These are phyloP conservation scores for Vulpes ferrilata DNA, from an alignment of 2,113 vertebrate species.

Conservation along the genomic window DNA sequence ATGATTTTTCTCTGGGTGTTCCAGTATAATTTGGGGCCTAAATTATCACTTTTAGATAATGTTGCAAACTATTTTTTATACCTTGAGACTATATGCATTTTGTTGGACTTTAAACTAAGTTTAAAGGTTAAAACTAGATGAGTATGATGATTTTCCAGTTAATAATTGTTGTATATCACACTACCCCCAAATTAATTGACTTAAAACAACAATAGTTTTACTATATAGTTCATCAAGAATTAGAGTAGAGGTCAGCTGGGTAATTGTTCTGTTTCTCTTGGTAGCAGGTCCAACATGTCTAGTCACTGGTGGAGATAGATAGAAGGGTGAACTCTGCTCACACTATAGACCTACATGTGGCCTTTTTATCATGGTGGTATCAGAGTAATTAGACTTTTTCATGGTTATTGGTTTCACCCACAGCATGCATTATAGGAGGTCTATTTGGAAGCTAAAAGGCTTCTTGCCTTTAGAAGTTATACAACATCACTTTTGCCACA, in stretches of 20 bases:
- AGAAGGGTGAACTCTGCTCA: not conserved
- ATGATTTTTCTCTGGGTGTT: not conserved
- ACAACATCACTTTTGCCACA: not conserved
- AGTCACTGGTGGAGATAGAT: not conserved
- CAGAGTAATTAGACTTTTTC: not conserved
- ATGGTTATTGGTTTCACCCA: not conserved
- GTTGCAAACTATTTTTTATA: not conserved
- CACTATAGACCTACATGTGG: not conserved
- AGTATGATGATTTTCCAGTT: not conserved
- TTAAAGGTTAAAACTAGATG: not conserved
- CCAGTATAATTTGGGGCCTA: not conserved
- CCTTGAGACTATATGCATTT: not conserved
- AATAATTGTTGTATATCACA: not conserved
- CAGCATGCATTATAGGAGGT: not conserved
- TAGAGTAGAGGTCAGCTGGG: not conserved
- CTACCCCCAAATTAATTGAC: not conserved
- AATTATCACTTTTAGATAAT: not conserved
- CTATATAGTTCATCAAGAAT: not conserved
- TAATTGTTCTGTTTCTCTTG: not conserved
- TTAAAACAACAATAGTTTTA: not conserved
- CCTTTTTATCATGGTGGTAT: not conserved
- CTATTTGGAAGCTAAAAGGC: not conserved
- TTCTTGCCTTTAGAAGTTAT: not conserved
- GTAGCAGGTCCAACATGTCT: no score
- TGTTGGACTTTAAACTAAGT: not conserved